Evolutionary conservation across 1,140 invertebrate genomes (phyloP).

Genomic region (Drosophila ogumai): DNA sequence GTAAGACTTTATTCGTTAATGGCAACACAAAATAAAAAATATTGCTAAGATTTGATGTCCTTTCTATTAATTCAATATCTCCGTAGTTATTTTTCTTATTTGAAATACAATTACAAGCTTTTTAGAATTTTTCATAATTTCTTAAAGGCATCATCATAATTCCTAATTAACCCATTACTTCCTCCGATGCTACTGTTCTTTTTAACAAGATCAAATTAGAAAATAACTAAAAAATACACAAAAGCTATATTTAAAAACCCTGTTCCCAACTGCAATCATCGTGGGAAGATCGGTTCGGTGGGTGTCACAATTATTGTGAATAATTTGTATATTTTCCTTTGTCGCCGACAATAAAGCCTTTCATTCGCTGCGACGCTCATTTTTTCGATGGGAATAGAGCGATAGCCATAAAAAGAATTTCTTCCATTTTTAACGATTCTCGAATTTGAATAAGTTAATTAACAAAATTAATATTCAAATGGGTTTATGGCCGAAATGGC

Average conservation of each 20-base stretch:
- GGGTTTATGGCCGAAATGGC: constrained; percentile 77
- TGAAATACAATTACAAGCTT: too few species aligned
- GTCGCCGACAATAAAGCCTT: constrained; percentile 60
- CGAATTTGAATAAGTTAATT: constrained; percentile 82
- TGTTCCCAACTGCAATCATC: constrained; percentile 18
- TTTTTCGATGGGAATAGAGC: constrained; percentile 26
- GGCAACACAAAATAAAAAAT: background rate
- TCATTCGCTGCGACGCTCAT: constrained; percentile 23
- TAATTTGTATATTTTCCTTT: constrained; percentile 57
- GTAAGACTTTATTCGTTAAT: background rate
- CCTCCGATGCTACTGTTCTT: background rate
- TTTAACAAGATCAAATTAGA: background rate
- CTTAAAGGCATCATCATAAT: too few species aligned
- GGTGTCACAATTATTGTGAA: constrained; percentile 53
- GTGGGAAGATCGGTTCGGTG: constrained; percentile 45
- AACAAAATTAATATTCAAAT: constrained; percentile 83
- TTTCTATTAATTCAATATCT: too few species aligned
- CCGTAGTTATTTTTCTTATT: too few species aligned
- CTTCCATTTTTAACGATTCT: constrained; percentile 75
- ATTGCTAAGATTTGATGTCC: too few species aligned
- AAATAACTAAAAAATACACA: constrained; percentile 15
- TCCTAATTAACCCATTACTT: background rate
- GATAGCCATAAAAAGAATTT: constrained; percentile 62
- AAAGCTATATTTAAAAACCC: constrained; percentile 5
- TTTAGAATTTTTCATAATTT: too few species aligned